These are phyloP conservation scores for Sarcophaga carnaria DNA, from an alignment of 2,888 invertebrate genomes.

Conservation along the genomic window DNA sequence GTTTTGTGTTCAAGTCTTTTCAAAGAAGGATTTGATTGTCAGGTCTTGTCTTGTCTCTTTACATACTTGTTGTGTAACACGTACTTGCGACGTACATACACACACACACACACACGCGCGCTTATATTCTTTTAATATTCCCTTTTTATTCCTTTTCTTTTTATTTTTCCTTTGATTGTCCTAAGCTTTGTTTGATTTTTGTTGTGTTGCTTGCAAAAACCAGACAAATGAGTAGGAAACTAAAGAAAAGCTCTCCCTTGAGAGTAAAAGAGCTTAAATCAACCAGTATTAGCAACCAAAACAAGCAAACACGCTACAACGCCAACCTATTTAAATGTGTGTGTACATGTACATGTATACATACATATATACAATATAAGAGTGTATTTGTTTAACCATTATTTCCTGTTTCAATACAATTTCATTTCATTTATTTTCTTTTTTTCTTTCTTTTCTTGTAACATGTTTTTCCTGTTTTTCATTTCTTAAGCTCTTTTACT, in stretches of 20 bases:
- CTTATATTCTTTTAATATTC: not conserved
- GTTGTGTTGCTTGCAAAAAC: too few species aligned
- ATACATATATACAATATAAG: not conserved
- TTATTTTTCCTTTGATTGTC: too few species aligned
- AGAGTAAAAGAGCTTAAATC: not conserved
- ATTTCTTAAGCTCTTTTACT: slow-evolving; percentile 35
- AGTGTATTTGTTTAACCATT: slow-evolving; percentile 56
- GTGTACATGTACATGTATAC: not conserved
- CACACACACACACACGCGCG: too few species aligned
- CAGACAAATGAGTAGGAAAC: not conserved
- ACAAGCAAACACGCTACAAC: not conserved
- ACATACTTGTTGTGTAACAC: not conserved
- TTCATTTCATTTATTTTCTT: slow-evolving; percentile 20
- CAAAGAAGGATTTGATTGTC: not conserved
- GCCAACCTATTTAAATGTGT: too few species aligned
- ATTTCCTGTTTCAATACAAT: slow-evolving; percentile 59
- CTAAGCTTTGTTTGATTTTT: too few species aligned
- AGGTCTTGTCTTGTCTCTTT: not conserved
- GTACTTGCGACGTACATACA: not conserved
- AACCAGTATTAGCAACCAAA: too few species aligned
- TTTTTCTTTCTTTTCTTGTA: slow-evolving; percentile 1
- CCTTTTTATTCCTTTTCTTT: not conserved
- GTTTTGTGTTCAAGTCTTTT: not conserved
- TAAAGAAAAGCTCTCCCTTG: slow-evolving; percentile 5
- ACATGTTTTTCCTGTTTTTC: slow-evolving; percentile 41